Base-by-base conservation (phyloP, 2,888 invertebrate genomes). In the Dryococelus australis region DNA sequence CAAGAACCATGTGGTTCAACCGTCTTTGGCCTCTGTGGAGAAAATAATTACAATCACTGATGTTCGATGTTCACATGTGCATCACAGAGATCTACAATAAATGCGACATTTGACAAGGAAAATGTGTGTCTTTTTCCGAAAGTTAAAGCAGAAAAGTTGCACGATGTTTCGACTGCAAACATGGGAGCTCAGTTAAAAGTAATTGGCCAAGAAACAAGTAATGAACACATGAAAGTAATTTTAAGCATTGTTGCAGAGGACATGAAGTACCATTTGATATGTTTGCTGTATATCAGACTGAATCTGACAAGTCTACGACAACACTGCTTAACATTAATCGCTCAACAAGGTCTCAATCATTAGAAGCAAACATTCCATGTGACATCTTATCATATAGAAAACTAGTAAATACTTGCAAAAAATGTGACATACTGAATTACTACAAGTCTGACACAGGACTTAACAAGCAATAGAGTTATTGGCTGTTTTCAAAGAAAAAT, bases 121-220 rank as follows among this genome's bases (percentile, higher is more conserved):
- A 80, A 26, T 28, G 12, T 80, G 28, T 80, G n/a, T 27, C 1
- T 28, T 80, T 80, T 26, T 28, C 9, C 8, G 80, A 26, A 80
- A 80, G 4, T 13, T 28, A 80, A 80, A 80, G 80, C 80, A 27
- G 80, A 28, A 80, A 27, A 12, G n/a, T 28, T 80, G 13, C n/a
- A 80, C 13, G 0, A 27, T 26, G 24, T 26, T 80, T 28, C 80
- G 13, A 27, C 80, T 28, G 13, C 26, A 12, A 26, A 27, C 28
- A 80, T 80, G 80, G 4, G n/a, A 80, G 80, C 80, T 80, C 80
- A 80, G 26, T 80, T 80, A 26, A 80, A 80, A 80, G 80, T 28
- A 80, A 80, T 80, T 80, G 80, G 80, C n/a, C 24, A 0, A 80
- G 0, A 80, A n/a, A 80, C 80, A n/a, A 12, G 24, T 80, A n/a